Evolutionary conservation across 35 echinoderm and acorn worm species (phyloP).

Genomic region (Ophiothrix spiculata): DNA sequence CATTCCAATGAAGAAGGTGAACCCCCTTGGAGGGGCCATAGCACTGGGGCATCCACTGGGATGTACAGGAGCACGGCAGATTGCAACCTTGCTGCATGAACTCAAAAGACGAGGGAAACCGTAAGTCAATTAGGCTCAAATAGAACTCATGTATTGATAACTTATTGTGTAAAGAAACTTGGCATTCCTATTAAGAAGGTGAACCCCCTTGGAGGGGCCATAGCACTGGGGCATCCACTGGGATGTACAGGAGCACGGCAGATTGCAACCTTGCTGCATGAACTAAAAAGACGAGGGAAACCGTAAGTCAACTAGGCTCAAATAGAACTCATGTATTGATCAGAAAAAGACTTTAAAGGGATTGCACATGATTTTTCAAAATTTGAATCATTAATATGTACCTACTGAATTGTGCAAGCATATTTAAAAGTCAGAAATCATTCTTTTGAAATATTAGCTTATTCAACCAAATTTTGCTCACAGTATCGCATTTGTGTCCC

Average conservation of each 20-base stretch:
- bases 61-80: conserved; percentile 85
- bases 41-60: conserved; percentile 94
- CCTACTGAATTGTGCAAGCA: too few species aligned
- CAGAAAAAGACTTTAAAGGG: too few species aligned
- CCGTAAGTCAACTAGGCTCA: too few species aligned
- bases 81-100: conserved; percentile 88
- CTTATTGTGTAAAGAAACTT: conserved; percentile 88
- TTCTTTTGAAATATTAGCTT: too few species aligned
- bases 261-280: conserved; percentile 86
- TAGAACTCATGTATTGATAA: too few species aligned
- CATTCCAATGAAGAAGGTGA: conserved; percentile 95
- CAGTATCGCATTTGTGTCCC: too few species aligned
- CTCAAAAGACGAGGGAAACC: conserved; percentile 80
- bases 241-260: conserved; percentile 90
- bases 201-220: conserved; percentile 93
- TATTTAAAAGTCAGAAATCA: too few species aligned
- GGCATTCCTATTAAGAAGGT: conserved; percentile 97
- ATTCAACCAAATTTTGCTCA: too few species aligned
- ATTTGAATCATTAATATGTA: too few species aligned
- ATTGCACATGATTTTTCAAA: too few species aligned
- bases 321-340: too few species aligned
- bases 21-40: conserved; percentile 94
- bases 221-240: conserved; percentile 92
- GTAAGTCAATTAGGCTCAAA: too few species aligned
- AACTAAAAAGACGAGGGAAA: conserved; percentile 84